Conservation (phyloP, 2,113 vertebrate genomes). For the Symphodus melops region DNA sequence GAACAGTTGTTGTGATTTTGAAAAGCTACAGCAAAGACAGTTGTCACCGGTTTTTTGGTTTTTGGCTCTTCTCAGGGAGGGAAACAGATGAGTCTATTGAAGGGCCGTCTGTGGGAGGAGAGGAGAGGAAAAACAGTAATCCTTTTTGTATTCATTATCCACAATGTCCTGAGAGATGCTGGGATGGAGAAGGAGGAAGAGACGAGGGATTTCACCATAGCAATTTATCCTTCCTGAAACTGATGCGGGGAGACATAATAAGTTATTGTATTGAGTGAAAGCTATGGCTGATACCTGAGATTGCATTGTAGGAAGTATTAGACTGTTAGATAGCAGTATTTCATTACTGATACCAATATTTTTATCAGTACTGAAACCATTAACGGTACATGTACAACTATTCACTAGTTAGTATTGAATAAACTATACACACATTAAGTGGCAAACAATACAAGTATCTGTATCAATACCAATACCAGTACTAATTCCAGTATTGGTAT, state of each 20-base stretch:
- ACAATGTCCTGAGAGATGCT: slow-evolving; percentile 75
- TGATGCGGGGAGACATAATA: too few species aligned
- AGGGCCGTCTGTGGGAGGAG: slow-evolving; percentile 75
- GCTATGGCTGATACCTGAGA: too few species aligned
- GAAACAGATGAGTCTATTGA: slow-evolving; percentile 76
- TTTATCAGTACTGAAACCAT: not conserved
- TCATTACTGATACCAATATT: not conserved
- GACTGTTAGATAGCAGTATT: not conserved
- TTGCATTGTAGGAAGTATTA: too few species aligned
- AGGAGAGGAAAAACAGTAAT: slow-evolving; percentile 74
- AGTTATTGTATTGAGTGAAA: too few species aligned
- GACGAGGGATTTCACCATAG: not conserved
- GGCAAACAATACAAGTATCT: too few species aligned
- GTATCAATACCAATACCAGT: too few species aligned
- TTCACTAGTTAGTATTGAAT: too few species aligned
- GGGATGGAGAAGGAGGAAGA: slow-evolving; percentile 18
- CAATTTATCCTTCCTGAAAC: not conserved
- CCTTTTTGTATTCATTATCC: slow-evolving; percentile 80
- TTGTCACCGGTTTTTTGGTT: slow-evolving; percentile 41
- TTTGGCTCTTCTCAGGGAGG: slow-evolving; percentile 42
- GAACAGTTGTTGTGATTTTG: slow-evolving; percentile 31
- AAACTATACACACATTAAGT: too few species aligned
- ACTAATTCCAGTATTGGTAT: not conserved
- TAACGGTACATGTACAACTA: too few species aligned
- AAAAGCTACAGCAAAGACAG: slow-evolving; percentile 45